Evolutionary conservation across 2,888 invertebrate species (phyloP), one percentile per base, ranked within the genome.

Genomic region (Antitype chi): DNA sequence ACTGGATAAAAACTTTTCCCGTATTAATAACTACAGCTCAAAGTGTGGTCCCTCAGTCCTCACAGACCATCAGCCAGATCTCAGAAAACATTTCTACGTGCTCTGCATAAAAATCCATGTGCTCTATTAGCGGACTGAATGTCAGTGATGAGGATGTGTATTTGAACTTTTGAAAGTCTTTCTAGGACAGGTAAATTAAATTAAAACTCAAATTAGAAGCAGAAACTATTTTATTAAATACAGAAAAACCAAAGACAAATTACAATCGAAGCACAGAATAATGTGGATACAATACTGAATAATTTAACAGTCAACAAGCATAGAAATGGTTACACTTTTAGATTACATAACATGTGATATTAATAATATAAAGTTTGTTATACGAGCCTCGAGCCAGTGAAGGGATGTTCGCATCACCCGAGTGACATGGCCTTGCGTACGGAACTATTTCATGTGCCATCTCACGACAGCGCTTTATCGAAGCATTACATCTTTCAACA

Each of bases 171-270:
- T 38, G 38, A 38, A 38, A 38, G 38, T 38, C 38, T 38, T 38
- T 38, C 38, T 38, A 38, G 38, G 38, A 38, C 6, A 38, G 38
- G 6, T 38, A 60, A 60, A n/a, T 25, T 13, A 49, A 79, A 83
- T 70, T 32, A 77, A 86, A 86, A 89, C 67, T 64, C 75, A 57
- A 0, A 32, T 70, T n/a, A 80, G 80, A 91, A 91, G 91, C 91
- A 86, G 90, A 90, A 91, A 90, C 88, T 87, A 91, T 89, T 86
- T 82, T 90, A 92, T 85, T 91, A 83, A 11, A 47, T 38, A 38
- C 74, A 82, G 47, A 87, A 88, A 86, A 83, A 75, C 82, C 81
- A 88, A 86, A 84, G 49, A 84, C 74, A 87, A 60, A 85, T 84
- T 91, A 90, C 85, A 91, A 76, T 85, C 81, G 70, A 86, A 91